Evolutionary conservation across 1,140 invertebrate species (phyloP).

Genomic region (Aphis gossypii): DNA sequence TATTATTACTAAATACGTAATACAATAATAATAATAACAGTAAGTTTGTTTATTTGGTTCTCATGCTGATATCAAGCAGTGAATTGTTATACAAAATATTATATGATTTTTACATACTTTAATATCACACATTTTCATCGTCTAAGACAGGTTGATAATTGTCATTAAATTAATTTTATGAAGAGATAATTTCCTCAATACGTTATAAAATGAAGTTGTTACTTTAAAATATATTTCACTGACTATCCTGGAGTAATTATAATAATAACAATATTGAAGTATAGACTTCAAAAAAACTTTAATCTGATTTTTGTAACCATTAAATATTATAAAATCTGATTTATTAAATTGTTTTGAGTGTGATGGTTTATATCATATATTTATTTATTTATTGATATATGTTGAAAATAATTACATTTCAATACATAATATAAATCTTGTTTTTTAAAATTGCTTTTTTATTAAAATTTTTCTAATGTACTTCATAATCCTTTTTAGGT

Average conservation of each 20-base stretch:
- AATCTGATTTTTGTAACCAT: not conserved
- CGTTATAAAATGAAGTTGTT: no score
- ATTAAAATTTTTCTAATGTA: slow-evolving; percentile 29
- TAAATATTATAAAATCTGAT: not conserved
- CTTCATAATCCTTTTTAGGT: slow-evolving; percentile 68
- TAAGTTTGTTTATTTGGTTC: slow-evolving; percentile 12
- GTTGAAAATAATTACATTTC: not conserved
- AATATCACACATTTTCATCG: not conserved
- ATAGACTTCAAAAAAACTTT: not conserved
- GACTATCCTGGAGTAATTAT: not conserved
- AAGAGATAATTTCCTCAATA: not conserved
- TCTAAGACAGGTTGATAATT: not conserved
- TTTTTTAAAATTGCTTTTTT: not conserved
- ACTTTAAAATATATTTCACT: no score
- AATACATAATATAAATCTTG: not conserved
- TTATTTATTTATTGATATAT: not conserved
- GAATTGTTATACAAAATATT: not conserved
- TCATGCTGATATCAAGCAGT: not conserved
- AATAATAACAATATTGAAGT: not conserved
- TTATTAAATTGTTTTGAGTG: not conserved
- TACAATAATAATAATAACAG: not conserved
- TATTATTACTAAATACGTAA: slow-evolving; percentile 8
- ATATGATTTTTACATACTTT: not conserved
- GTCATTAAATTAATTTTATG: not conserved
- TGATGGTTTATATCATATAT: not conserved